Base-by-base conservation (phyloP, 2,113 vertebrate genomes). In the Sitta europaea region DNA sequence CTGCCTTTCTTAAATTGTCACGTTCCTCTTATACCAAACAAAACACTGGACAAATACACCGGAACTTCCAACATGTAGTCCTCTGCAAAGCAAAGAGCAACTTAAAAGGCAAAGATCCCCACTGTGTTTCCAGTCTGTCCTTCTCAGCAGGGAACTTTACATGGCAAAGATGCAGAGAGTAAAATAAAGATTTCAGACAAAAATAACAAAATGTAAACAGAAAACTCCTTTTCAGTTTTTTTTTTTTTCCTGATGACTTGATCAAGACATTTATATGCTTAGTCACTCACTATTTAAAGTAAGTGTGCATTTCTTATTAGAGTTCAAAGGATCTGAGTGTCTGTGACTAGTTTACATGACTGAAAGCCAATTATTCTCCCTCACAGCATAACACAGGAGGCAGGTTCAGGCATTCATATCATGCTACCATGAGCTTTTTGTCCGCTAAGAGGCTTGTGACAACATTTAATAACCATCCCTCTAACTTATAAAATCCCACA, bases 61-160 rank as follows among this genome's bases (percentile, higher is more conserved):
- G 3, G 53, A 59, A 72, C 58, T 84, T 93, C 68, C 66, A 95
- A 66, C 43, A 38, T 11, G 10, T 23, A 92, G 70, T n/a, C 25
- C 85, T 90, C 58, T 63, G 63, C 54, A 92, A 94, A 92, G 90
- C 72, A 92, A 93, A 96, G 79, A 96, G 59, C 63, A 95, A 88
- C 63, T 87, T 70, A 88, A 89, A 92, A 96, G 23, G 40, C 72
- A 79, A 93, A 95, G 90, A 90, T 81, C 57, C 59, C 92, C 53
- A 94, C 91, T 78, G 58, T 76, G 94, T 33, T 92, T 92, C 70
- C 95, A 95, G 90, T 71, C 68, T 89, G 91, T 89, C 92, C 87
- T 75, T 91, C 83, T 96, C 82, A 91, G 79, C 80, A 92, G 95
- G 70, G 73, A 85, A 66, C 83, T 90, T 77, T 77, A 68, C 59